phyloP scores from a whole-genome alignment of 2,113 vertebrate genomes.

The Arvicanthis niloticus region DNA sequence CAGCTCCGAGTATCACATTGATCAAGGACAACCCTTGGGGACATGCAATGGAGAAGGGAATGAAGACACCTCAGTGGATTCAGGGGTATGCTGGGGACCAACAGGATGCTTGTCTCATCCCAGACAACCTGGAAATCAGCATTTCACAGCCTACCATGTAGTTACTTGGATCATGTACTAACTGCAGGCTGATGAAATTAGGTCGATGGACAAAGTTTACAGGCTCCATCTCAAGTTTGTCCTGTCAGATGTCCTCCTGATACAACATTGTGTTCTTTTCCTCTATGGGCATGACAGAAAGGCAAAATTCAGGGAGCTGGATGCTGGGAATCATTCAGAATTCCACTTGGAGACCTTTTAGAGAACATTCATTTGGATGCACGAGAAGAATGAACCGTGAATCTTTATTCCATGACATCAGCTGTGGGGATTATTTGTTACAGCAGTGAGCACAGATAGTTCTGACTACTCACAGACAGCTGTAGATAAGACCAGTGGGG shows the following conservation, averaged over 20 bases:
- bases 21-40: background rate
- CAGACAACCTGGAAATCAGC: background rate
- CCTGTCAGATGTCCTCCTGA: background rate
- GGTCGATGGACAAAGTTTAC: background rate
- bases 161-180: too few species aligned
- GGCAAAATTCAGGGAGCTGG: background rate
- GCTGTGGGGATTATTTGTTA: background rate
- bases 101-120: background rate
- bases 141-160: background rate
- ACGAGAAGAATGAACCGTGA: background rate
- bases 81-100: background rate
- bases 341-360: background rate
- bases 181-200: background rate
- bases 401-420: background rate
- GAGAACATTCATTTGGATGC: background rate
- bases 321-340: background rate
- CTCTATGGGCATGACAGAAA: background rate
- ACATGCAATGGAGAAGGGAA: rapidly evolving
- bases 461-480: background rate
- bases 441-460: background rate
- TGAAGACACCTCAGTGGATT: background rate
- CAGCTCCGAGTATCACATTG: background rate
- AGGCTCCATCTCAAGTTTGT: too few species aligned
- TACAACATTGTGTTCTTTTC: background rate
- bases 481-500: background rate